Evolutionary conservation across 2,888 invertebrate genomes (phyloP).

Genomic region (Petrolisthes cinctipes): DNA sequence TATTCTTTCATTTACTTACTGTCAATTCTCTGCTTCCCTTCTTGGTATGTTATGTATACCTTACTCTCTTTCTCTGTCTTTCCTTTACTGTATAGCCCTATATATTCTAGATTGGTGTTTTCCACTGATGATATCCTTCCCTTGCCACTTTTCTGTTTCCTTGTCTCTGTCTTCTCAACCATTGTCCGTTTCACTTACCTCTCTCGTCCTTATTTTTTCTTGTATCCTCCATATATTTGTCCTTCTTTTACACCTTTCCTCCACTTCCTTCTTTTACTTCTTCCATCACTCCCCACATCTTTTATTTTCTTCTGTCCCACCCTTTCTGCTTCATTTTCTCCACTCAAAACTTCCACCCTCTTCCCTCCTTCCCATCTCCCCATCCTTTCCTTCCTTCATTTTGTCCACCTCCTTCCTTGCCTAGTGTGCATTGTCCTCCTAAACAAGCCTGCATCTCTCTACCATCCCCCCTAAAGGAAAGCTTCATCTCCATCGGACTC

Average conservation of each 20-base stretch:
- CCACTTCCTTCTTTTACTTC: background rate
- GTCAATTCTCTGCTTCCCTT: background rate
- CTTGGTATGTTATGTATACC: background rate
- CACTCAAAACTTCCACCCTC: background rate
- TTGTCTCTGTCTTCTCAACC: background rate
- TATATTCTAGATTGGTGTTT: background rate
- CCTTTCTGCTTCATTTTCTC: background rate
- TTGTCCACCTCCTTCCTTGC: constrained; percentile 6
- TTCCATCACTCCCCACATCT: background rate
- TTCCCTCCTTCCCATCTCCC: constrained; percentile 5
- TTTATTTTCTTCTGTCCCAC: no score
- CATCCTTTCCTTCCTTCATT: constrained; percentile 2
- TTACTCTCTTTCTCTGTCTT: constrained; percentile 16
- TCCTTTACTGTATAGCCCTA: background rate
- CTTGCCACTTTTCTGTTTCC: background rate
- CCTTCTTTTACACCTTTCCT: background rate
- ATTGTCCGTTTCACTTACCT: background rate
- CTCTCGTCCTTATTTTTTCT: background rate
- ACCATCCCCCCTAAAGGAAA: constrained; percentile 59
- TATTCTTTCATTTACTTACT: background rate
- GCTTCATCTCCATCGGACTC: constrained; percentile 58
- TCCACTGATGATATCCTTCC: background rate
- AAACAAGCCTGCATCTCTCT: constrained; percentile 57
- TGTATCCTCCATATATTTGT: background rate
- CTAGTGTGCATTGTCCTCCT: constrained; percentile 34